Evolutionary conservation across 2,113 vertebrate genomes (phyloP).

Genomic region (Rhabdomys dilectus): DNA sequence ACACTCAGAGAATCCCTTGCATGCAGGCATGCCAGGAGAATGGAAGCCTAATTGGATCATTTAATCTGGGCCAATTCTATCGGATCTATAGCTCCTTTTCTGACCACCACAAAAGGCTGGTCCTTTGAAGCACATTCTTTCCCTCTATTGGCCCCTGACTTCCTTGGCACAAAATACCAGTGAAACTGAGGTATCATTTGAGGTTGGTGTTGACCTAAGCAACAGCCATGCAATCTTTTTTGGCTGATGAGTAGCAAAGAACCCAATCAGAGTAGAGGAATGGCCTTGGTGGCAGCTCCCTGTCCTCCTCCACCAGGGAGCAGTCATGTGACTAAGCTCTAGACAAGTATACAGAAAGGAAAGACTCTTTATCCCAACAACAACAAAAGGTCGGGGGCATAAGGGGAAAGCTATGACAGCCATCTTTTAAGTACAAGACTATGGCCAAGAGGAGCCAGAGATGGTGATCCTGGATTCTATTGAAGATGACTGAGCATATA

Average conservation of each 20-base stretch:
- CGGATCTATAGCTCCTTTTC: background rate
- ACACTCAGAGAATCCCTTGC: background rate
- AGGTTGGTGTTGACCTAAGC: background rate
- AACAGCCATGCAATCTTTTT: background rate
- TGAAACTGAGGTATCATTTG: background rate
- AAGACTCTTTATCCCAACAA: background rate
- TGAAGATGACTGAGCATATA: too few relatives aligned
- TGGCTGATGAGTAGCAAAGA: background rate
- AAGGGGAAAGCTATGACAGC: background rate
- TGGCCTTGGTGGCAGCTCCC: background rate
- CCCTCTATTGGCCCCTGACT: background rate
- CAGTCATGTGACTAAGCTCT: background rate
- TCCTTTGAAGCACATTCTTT: background rate
- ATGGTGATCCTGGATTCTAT: background rate
- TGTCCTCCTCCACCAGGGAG: background rate
- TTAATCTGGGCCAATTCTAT: background rate
- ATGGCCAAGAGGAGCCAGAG: background rate
- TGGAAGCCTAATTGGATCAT: background rate
- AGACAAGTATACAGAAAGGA: background rate
- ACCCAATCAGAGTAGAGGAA: background rate
- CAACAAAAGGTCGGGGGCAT: background rate
- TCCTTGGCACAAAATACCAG: background rate
- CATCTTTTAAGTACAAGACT: background rate
- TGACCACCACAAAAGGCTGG: background rate
- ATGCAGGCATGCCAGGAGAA: background rate